Base-by-base conservation (phyloP, 2,797 vertebrate species). In the Tragelaphus eurycerus region DNA sequence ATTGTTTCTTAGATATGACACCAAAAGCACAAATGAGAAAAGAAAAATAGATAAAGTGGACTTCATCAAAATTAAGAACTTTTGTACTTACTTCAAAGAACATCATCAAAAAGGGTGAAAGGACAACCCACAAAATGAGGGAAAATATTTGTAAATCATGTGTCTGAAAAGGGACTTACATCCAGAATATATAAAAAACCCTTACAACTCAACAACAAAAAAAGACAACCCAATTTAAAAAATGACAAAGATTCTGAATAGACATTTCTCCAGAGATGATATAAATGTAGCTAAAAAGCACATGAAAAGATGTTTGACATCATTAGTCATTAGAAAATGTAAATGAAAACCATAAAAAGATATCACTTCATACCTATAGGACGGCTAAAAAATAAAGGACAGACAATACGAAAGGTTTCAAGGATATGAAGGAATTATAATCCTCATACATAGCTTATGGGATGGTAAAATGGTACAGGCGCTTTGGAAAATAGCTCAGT, bases 171-270 rank as follows among this genome's bases (percentile, higher is more conserved):
- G 48, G 48, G 89, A 95, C 13, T 89, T 95, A 13, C 31, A 82
- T 55, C 29, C 55, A 93, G 38, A 86, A 90, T 86, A 74, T 59
- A 34, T 79, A 79, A 64, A 67, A 12, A 87, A 83, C 12, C 10
- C n/a, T 92, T 64, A 93, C 8, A 88, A 89, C 62, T 93, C 27
- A 96, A 92, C 23, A 90, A 67, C 43, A 88, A 78, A 92, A 82
- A 67, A 46, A 89, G 81, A 90, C 19, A 96, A 34, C 6, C 9
- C 46, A 94, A 87, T 93, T 76, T 88, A 74, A 78, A 95, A 92
- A 90, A 90, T 79, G 31, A 54, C 25, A 89, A 86, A 79, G 50
- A 71, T 89, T 91, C 46, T 87, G 25, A 93, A 95, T 29, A 78
- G 71, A 29, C 11, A 87, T 27, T 67, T 97, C n/a, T 85, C 55